Base-by-base conservation (phyloP, 2,113 vertebrate species). In the Aviceda subcristata region DNA sequence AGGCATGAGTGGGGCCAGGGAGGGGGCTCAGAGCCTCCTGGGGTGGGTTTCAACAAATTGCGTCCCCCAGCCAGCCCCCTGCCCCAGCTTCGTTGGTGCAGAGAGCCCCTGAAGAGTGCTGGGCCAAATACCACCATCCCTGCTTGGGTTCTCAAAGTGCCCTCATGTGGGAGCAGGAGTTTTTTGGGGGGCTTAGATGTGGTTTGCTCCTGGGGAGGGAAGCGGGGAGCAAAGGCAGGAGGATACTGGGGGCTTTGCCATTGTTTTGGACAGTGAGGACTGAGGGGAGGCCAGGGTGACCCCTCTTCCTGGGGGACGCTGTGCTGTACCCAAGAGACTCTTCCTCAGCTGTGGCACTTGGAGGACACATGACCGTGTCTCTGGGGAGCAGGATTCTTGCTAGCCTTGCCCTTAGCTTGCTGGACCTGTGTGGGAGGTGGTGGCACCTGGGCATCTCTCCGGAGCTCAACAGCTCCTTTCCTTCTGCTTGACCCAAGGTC, bases 41-140 rank as follows among this genome's bases (percentile, higher is more conserved):
- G 96, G 74, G 85, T 92, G 95, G 94, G 93, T 92, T 97, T 63
- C 10, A 8, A 95, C 41, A 92, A 97, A 92, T 94, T 96, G 57
- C 1, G 1, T 71, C 63, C 92, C 55, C 36, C 69, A 62, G 60
- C 45, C 67, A 83, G 63, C 36, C 59, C 74, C 41, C 14, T 0
- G 1, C 39, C 41, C 64, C 8, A 5, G 27, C 36, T 67, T 55
- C 22, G 1, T 15, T 0, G 1, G 75, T 0, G 2, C 63, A 89
- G 82, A 64, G 43, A 76, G 43, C 39, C 73, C 62, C 48, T 0
- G 1, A 60, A 81, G 38, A n/a, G 16, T 7, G 1, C 59, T 4
- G 2, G 50, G 43, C 51, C 43, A 43, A 32, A 15, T 16, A 51
- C 55, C 43, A 32, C 51, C 1, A 3, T 38, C 46, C 32, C 67